Conservation (phyloP, 2,797 vertebrate species). For the Nyctibius grandis region DNA sequence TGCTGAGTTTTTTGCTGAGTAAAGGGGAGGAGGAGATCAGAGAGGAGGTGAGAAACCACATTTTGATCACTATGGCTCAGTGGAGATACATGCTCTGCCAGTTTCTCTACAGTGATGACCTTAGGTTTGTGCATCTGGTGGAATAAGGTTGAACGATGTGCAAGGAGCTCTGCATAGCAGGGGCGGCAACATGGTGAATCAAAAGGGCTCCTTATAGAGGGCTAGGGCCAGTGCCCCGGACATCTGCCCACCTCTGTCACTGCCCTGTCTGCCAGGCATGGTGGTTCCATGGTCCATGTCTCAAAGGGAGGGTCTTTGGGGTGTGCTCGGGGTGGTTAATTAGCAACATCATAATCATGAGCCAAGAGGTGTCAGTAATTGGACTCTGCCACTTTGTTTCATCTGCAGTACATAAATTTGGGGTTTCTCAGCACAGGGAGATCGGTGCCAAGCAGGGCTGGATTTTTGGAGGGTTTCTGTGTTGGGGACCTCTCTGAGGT, state of each 20-base stretch:
- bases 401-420: not conserved
- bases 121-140: not conserved
- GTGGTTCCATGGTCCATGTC: not conserved
- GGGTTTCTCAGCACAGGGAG: not conserved
- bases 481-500: not conserved
- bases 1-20: not conserved
- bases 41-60: not conserved
- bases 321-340: not conserved
- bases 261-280: not conserved
- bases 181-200: not conserved
- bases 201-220: not conserved
- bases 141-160: not conserved
- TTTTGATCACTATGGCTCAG: not conserved
- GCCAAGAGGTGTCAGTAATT: not conserved
- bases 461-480: not conserved
- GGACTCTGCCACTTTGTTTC: not conserved
- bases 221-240: not conserved
- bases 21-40: not conserved
- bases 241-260: not conserved
- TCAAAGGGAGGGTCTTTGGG: not conserved
- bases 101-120: not conserved
- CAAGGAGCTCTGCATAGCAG: not conserved
- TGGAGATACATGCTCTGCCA: accelerated
- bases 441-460: not conserved
- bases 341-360: not conserved